Percentiles rank a stretch among this genome's conserved stretches.
Conservation (phyloP, 2,797 vertebrate genomes). For the Enteromius radiatus region DNA sequence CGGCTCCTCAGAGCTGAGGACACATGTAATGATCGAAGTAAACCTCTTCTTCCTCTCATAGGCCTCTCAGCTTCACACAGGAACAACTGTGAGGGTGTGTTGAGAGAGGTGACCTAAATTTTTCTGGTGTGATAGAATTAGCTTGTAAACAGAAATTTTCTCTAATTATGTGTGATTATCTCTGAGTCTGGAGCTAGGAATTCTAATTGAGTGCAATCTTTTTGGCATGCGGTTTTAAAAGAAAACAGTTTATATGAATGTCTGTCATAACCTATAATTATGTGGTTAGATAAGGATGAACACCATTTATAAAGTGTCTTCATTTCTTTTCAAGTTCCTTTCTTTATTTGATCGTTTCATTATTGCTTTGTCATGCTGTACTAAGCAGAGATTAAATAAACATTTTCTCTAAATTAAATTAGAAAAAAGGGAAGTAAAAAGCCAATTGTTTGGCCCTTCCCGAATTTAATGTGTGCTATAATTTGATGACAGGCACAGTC, state of each 20-base stretch:
- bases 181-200: conserved; percentile 41
- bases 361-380: conserved; percentile 45
- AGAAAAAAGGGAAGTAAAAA: conserved; percentile 15
- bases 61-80: neutral
- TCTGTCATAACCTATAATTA: conserved; percentile 48
- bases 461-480: conserved; percentile 23
- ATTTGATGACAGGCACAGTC: conserved; percentile 31
- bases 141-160: conserved; percentile 44
- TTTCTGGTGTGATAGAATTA: conserved; percentile 38
- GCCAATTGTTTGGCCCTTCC: conserved; percentile 29
- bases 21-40: conserved; percentile 21
- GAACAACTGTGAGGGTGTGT: conserved; percentile 18
- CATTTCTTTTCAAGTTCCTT: conserved; percentile 32
- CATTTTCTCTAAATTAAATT: conserved; percentile 46
- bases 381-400: conserved; percentile 48
- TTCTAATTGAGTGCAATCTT: conserved; percentile 34
- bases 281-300: conserved; percentile 35
- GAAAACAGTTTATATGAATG: conserved; percentile 45
- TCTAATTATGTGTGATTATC: conserved; percentile 49
- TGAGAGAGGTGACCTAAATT: conserved; percentile 38
- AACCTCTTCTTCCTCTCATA: conserved; percentile 16
- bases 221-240: conserved; percentile 31
- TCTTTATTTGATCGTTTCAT: conserved; percentile 43
- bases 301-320: conserved; percentile 13
- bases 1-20: conserved; percentile 24